Conservation (phyloP, 2,888 invertebrate species). For the Clepsis dumicolana region DNA sequence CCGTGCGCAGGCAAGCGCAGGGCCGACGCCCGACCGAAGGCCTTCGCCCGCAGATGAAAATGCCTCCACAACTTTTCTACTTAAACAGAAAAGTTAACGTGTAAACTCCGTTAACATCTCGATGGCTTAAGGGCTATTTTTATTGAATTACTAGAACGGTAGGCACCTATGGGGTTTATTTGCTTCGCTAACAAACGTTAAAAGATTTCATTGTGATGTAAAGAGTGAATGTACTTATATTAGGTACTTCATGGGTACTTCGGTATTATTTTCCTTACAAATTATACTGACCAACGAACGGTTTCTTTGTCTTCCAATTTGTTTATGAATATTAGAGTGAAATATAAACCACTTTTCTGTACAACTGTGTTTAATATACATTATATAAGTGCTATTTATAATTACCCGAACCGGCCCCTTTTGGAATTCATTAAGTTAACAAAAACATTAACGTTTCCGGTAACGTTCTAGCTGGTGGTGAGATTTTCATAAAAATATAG, state of each 20-base stretch:
- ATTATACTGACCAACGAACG: not conserved
- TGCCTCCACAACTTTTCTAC: conserved; percentile 76
- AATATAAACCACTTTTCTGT: not conserved
- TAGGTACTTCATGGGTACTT: not conserved
- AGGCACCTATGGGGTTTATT: conserved; percentile 7
- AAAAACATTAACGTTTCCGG: conserved; percentile 41
- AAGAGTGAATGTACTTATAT: not conserved
- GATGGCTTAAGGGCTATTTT: conserved; percentile 70
- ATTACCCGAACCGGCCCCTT: conserved; percentile 33
- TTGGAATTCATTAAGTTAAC: conserved; percentile 30
- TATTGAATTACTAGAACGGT: conserved; percentile 53
- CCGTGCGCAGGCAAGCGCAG: conserved; percentile 54
- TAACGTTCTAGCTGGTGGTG: conserved; percentile 49
- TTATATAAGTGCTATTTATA: conserved; percentile 28
- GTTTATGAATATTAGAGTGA: conserved; percentile 1
- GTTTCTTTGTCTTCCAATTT: not conserved
- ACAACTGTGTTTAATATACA: conserved; percentile 5
- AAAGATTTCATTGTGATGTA: not conserved
- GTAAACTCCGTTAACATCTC: conserved; percentile 67
- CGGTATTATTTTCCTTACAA: not conserved
- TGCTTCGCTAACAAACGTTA: conserved; percentile 8
- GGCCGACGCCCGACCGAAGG: conserved; percentile 47
- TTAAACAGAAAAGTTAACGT: conserved; percentile 77
- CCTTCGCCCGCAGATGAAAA: conserved; percentile 74
- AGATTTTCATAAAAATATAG: conserved; percentile 70